A percentile compares a stretch with the other conserved stretches of the same genome.
These are phyloP conservation scores for Nipponacmea schrenckii DNA, from an alignment of 2,888 invertebrate species.

Conservation along the genomic window DNA sequence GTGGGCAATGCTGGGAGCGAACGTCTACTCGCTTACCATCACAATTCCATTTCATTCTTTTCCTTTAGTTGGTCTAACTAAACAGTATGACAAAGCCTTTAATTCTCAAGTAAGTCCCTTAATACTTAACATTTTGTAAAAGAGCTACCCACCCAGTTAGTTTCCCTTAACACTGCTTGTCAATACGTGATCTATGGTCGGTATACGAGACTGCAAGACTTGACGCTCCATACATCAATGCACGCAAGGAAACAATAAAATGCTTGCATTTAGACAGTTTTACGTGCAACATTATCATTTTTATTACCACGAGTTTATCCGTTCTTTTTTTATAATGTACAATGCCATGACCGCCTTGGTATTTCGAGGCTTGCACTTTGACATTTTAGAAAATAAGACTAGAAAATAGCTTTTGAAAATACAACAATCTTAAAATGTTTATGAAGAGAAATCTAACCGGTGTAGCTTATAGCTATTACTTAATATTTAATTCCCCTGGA, in stretches of 20 bases:
- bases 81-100: no score
- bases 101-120: neutral
- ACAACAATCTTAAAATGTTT: no score
- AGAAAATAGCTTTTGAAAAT: no score
- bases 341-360: neutral
- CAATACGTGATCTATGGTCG: neutral
- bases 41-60: neutral
- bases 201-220: neutral
- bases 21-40: neutral
- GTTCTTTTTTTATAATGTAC: neutral
- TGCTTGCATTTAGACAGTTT: neutral
- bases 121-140: neutral
- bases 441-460: no score
- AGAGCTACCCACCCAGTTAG: neutral
- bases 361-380: neutral
- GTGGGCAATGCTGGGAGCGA: no score
- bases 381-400: no score
- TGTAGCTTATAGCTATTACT: no score
- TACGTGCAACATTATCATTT: slow-evolving; percentile 2
- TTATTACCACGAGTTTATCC: neutral
- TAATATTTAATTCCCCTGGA: no score
- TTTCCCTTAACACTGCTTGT: neutral
- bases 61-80: no score
- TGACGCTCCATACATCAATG: neutral
- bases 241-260: neutral